Conservation (phyloP, 2,888 invertebrate species). For the Cephonodes hylas region DNA sequence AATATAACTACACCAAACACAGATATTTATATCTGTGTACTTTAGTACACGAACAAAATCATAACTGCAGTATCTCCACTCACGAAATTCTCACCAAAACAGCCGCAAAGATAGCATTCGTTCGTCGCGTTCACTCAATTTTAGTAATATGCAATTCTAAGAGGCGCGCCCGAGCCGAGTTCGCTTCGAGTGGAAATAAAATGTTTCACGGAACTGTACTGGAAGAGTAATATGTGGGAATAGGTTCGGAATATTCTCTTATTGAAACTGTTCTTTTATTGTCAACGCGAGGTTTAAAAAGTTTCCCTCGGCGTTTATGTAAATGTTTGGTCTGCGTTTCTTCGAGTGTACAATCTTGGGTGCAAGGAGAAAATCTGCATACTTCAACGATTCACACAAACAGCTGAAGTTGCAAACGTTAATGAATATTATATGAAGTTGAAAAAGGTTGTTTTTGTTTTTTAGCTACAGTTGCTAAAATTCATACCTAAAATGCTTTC, state of each 20-base stretch:
- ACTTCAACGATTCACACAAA: no score
- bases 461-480: no score
- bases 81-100: not conserved
- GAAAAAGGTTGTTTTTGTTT: no score
- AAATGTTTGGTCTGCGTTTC: not conserved
- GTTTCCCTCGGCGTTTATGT: not conserved
- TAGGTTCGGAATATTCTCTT: not conserved
- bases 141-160: not conserved
- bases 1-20: no score
- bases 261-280: constrained; percentile 1
- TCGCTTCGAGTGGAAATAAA: not conserved
- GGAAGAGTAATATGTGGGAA: not conserved
- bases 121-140: not conserved
- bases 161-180: not conserved
- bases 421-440: not conserved
- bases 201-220: not conserved
- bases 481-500: no score
- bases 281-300: not conserved
- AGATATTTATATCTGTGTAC: no score
- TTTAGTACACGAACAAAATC: not conserved
- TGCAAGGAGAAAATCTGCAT: not conserved
- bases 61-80: not conserved
- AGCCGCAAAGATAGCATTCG: not conserved
- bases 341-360: not conserved
- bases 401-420: not conserved